Percentiles rank a stretch among this genome's conserved stretches.
phyloP scores from a whole-genome alignment of 2,797 vertebrate genomes.

The Alca torda region DNA sequence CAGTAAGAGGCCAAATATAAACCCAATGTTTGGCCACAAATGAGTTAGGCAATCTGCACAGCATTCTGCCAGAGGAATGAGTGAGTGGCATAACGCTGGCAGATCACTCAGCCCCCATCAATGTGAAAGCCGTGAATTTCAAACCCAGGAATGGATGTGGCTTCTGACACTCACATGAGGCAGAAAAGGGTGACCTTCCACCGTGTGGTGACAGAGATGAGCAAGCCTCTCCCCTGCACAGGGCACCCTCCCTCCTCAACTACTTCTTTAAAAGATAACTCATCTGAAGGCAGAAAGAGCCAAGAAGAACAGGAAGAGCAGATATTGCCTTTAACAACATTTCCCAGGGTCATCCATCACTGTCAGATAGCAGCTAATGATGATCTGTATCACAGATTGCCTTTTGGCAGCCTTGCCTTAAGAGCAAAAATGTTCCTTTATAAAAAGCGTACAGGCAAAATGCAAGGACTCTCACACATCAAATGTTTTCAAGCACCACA shows the following conservation, averaged over 20 bases:
- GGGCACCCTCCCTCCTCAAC: not conserved
- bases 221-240: not conserved
- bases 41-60: not conserved
- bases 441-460: not conserved
- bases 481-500: not conserved
- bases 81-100: not conserved
- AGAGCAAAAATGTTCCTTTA: not conserved
- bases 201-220: not conserved
- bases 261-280: not conserved
- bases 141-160: not conserved
- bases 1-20: not conserved
- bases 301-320: not conserved
- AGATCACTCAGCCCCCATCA: not conserved
- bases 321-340: not conserved
- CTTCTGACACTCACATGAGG: not conserved
- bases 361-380: constrained; percentile 21
- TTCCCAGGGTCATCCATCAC: not conserved
- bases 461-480: rapidly evolving
- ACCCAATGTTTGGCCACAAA: not conserved
- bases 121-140: not conserved
- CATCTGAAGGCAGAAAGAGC: not conserved
- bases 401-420: not conserved
- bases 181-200: not conserved
- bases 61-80: not conserved
- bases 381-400: not conserved